phyloP scores from a whole-genome alignment of 2,797 vertebrate genomes.

The Rhabdomys pumilio region DNA sequence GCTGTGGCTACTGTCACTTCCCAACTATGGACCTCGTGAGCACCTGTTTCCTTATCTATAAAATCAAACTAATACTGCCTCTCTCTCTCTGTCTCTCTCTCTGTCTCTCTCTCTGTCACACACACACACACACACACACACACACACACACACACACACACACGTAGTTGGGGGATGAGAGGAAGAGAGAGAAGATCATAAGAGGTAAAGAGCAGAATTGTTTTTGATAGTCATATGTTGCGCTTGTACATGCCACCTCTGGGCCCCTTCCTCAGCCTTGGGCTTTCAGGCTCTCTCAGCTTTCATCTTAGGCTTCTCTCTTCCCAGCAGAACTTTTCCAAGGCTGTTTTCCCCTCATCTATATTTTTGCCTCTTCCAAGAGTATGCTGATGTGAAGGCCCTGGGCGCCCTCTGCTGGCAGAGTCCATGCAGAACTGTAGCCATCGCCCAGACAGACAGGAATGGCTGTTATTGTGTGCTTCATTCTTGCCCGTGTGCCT shows the following conservation, averaged over 20 bases:
- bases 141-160: neutral
- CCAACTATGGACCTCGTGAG: neutral
- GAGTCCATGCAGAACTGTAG: neutral
- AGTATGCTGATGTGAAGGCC: slow-evolving; percentile 55
- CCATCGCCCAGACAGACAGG: fast-evolving
- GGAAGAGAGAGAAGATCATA: neutral
- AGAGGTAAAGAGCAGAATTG: slow-evolving; percentile 7
- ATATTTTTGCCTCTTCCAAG: fast-evolving
- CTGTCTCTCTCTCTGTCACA: neutral
- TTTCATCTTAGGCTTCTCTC: neutral
- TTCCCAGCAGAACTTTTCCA: neutral
- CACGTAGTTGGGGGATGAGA: too few relatives aligned
- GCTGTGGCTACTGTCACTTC: neutral
- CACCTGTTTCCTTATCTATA: neutral
- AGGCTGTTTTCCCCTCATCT: fast-evolving
- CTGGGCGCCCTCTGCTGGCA: slow-evolving; percentile 83
- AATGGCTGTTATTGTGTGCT: neutral
- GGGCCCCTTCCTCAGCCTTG: neutral
- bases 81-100: too few relatives aligned
- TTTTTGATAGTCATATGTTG: neutral
- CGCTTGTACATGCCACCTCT: neutral
- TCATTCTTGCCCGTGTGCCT: fast-evolving
- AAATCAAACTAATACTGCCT: neutral
- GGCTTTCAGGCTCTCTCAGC: neutral
- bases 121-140: neutral